phyloP scores from a whole-genome alignment of 1,140 invertebrate species.

The Ephestia elutella region DNA sequence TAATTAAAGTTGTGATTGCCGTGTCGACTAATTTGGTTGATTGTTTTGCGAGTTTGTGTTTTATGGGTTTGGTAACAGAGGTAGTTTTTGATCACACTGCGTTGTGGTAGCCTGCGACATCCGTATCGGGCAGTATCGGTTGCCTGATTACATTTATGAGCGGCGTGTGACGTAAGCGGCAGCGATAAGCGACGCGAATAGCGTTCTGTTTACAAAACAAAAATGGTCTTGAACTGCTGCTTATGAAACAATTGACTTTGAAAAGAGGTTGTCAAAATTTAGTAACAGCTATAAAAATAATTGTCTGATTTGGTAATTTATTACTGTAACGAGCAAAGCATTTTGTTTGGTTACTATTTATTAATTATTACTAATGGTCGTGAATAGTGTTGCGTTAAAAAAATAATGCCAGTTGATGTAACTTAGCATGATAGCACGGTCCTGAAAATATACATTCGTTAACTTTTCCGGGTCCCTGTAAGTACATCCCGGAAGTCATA shows the following conservation, averaged over 20 bases:
- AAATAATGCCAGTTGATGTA: no score
- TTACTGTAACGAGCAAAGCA: no score
- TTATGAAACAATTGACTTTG: neutral
- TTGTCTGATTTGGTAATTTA: neutral
- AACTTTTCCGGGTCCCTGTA: no score
- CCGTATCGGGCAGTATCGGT: constrained; percentile 42
- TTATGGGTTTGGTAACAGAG: constrained; percentile 32
- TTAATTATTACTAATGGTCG: no score
- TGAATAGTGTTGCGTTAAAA: no score
- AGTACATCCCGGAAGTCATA: no score
- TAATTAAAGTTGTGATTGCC: constrained; percentile 25
- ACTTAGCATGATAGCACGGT: no score
- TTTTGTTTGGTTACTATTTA: no score
- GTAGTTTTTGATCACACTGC: constrained; percentile 29
- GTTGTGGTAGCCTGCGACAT: constrained; percentile 56
- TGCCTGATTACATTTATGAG: constrained; percentile 35
- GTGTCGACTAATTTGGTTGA: neutral
- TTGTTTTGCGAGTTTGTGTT: constrained; percentile 26
- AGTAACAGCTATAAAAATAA: neutral
- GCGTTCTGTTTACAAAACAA: neutral
- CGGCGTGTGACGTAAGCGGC: constrained; percentile 17
- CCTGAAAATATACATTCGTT: no score
- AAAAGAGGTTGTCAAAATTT: neutral
- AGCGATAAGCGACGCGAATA: constrained; percentile 15
- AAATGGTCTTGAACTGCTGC: neutral